A percentile compares a stretch with the other conserved stretches of the same genome.
Conservation (phyloP, 2,888 invertebrate species). For the Micoletzkya japonica region DNA sequence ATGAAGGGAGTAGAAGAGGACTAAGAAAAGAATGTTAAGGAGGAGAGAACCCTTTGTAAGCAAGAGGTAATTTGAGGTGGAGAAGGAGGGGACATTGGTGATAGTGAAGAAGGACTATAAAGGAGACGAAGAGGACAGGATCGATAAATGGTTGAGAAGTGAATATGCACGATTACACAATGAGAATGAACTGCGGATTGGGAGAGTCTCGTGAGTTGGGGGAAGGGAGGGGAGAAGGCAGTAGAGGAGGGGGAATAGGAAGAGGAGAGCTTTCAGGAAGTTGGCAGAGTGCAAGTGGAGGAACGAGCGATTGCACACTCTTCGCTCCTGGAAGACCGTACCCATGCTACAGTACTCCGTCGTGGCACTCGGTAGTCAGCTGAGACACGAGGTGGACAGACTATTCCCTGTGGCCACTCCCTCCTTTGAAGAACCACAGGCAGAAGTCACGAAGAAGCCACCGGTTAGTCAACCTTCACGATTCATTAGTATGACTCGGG, state of each 20-base stretch:
- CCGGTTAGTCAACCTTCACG: slow-evolving; percentile 10
- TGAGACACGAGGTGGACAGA: background rate
- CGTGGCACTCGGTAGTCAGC: background rate
- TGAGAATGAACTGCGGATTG: background rate
- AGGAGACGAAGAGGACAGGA: slow-evolving; percentile 8
- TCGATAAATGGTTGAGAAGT: slow-evolving; percentile 7
- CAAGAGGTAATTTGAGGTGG: background rate
- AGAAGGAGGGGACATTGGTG: background rate
- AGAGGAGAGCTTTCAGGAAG: background rate
- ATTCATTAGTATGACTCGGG: too few relatives aligned
- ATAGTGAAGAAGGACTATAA: slow-evolving; percentile 15
- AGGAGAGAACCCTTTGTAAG: background rate
- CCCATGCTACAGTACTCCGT: slow-evolving; percentile 17
- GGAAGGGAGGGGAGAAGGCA: background rate
- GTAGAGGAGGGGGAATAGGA: background rate
- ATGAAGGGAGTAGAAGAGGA: background rate
- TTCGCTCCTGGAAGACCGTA: background rate
- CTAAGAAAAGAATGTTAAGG: background rate
- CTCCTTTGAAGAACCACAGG: background rate
- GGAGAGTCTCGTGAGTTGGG: background rate
- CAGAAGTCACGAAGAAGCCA: background rate
- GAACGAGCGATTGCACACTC: background rate
- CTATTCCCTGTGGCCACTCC: background rate
- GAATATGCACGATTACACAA: slow-evolving; percentile 14
- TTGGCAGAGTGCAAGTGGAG: background rate